These are phyloP conservation scores for Clavelina lepadiformis DNA, from an alignment of 23 tunicate genomes.

Conservation along the genomic window DNA sequence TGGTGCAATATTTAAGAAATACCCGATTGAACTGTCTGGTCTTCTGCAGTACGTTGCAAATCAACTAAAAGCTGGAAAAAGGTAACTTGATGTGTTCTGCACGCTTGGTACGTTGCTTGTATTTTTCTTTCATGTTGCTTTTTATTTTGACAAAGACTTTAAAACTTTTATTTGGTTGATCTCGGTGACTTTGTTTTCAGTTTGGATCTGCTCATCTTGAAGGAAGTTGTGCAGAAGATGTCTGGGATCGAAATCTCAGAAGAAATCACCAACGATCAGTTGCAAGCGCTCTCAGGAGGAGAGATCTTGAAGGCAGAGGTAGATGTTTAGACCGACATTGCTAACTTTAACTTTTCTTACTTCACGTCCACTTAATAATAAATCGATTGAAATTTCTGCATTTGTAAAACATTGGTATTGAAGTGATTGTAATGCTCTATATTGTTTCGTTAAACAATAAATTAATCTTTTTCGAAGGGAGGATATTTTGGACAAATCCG, in stretches of 20 bases:
- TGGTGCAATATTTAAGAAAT: constrained; percentile 94
- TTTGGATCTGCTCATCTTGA: constrained; percentile 88
- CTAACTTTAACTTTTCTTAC: neutral
- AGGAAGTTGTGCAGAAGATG: constrained; percentile 98
- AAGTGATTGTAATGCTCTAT: too few species aligned
- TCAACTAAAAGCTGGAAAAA: constrained; percentile 93
- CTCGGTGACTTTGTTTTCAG: constrained; percentile 15
- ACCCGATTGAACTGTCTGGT: constrained; percentile 81
- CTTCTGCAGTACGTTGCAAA: constrained; percentile 96
- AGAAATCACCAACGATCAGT: constrained; percentile 92
- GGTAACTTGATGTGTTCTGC: constrained; percentile 22
- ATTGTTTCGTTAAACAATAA: too few species aligned
- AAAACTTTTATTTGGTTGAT: neutral
- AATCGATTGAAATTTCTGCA: neutral
- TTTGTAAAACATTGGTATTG: neutral
- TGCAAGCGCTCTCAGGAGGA: constrained; percentile 94
- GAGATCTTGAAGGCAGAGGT: constrained; percentile 93
- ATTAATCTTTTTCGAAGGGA: constrained; percentile 41
- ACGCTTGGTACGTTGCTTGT: neutral
- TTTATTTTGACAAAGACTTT: too few species aligned
- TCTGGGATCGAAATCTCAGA: constrained; percentile 96
- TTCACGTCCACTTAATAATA: neutral
- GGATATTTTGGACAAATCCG: constrained; percentile 99
- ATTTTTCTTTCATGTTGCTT: neutral
- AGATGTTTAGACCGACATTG: neutral